These are phyloP conservation scores for Rutpela maculata DNA, from an alignment of 2,888 invertebrate genomes.

Conservation along the genomic window DNA sequence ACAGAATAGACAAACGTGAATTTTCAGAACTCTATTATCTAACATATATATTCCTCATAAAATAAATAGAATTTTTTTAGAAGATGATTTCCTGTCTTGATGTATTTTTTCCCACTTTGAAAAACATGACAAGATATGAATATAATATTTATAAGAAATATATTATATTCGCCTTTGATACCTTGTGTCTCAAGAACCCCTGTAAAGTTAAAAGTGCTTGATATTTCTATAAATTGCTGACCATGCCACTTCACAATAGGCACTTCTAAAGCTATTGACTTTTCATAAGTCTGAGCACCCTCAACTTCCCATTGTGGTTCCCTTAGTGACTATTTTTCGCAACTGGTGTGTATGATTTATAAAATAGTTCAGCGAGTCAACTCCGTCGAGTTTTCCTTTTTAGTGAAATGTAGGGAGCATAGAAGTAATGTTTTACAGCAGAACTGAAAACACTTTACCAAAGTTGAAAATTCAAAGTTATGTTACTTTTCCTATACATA, in stretches of 20 bases:
- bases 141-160: background rate
- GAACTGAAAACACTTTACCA: background rate
- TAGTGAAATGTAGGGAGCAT: background rate
- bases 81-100: no score
- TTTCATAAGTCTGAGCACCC: constrained; percentile 36
- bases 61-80: no score
- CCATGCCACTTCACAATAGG: constrained; percentile 31
- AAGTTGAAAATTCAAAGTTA: background rate
- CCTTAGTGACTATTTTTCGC: constrained; percentile 36
- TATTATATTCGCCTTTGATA: background rate
- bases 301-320: constrained; percentile 37
- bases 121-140: background rate
- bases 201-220: constrained; percentile 19
- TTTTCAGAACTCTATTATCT: no score
- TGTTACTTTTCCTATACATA: no score
- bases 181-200: background rate
- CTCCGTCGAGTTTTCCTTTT: background rate
- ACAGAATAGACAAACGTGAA: no score
- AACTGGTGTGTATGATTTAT: constrained; percentile 42
- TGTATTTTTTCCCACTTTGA: no score
- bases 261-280: constrained; percentile 40
- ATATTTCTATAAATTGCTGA: constrained; percentile 37
- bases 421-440: background rate
- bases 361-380: constrained; percentile 7
- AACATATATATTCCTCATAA: no score